Evolutionary conservation across 2,113 vertebrate species (phyloP), one percentile per base, ranked within the genome.

Genomic region (Pollachius pollachius): DNA sequence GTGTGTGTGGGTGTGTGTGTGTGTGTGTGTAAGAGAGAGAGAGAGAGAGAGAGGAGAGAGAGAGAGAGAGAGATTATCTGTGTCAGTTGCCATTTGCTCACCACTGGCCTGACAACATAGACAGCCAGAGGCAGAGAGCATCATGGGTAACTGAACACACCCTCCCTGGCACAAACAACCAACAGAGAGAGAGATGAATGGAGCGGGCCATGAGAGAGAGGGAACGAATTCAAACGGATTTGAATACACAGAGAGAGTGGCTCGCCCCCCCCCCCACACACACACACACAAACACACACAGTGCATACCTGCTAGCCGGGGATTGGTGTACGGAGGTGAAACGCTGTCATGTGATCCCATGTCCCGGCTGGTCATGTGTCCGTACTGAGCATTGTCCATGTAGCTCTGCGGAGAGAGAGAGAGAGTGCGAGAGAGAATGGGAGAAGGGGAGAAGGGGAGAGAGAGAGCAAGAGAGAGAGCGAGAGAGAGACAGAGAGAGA

Each of bases 311-410:
- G 96, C 88, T 91, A 96, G 89, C 90, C 97, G 92, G 93, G 97
- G 94, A 90, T 94, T 97, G 89, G 93, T 82, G 76, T 97, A 98
- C 37, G 95, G 94, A 79, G 96, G 96, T 72, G 97, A 97, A 81
- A 97, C 93, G 92, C 92, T 96, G 92, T 98, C 96, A 52, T 97
- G 96, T 69, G 91, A 90, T 16, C 94, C 90, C 81, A 97, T 93
- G 74, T 96, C 94, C 87, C 94, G 91, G 90, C 90, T 92, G 58
- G 92, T 82, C 94, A 95, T 89, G 74, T 95, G 94, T 72, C 94
- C 90, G 80, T 96, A 98, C 79, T 94, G 95, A 79, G 94, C 91
- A 64, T 95, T 95, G 69, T 98, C 97, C 64, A 93, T 94, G 76
- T 96, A 97, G 89, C 87, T 94, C 96, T 99, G 93, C 4, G 15